Conservation (phyloP, 2,113 vertebrate species). For the Pelodiscus sinensis region DNA sequence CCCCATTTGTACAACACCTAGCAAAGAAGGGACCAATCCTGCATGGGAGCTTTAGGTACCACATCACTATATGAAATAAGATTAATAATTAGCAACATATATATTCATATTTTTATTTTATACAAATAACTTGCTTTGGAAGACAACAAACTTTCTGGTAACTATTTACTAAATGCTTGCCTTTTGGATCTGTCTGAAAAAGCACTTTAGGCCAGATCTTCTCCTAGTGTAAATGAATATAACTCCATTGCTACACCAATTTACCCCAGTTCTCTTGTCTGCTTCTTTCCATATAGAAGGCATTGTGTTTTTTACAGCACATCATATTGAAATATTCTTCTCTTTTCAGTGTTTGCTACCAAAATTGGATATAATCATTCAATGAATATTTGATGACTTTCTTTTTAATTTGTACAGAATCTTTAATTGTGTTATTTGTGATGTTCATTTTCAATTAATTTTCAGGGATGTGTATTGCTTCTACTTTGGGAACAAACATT, state of each 20-base stretch:
- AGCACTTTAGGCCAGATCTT: not conserved
- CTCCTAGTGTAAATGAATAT: not conserved
- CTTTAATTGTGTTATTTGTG: not conserved
- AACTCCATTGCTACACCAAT: not conserved
- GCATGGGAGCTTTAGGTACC: not conserved
- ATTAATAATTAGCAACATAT: not conserved
- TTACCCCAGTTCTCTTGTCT: not conserved
- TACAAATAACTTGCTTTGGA: not conserved
- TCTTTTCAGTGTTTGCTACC: not conserved
- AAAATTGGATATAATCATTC: not conserved
- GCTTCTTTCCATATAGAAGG: not conserved
- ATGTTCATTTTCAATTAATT: slow-evolving; percentile 13
- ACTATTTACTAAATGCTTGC: not conserved
- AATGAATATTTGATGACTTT: slow-evolving; percentile 10
- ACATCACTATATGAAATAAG: not conserved
- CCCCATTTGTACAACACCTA: not conserved
- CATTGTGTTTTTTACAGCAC: not conserved
- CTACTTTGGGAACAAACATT: not conserved
- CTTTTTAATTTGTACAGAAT: not conserved
- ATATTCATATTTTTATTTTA: not conserved
- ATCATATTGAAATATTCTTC: not conserved
- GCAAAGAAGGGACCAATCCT: fast-evolving
- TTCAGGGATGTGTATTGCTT: not conserved
- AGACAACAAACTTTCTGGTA: not conserved
- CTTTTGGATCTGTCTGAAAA: not conserved